Conservation (phyloP, 2,797 vertebrate species). For the Urosaurus nigricauda region DNA sequence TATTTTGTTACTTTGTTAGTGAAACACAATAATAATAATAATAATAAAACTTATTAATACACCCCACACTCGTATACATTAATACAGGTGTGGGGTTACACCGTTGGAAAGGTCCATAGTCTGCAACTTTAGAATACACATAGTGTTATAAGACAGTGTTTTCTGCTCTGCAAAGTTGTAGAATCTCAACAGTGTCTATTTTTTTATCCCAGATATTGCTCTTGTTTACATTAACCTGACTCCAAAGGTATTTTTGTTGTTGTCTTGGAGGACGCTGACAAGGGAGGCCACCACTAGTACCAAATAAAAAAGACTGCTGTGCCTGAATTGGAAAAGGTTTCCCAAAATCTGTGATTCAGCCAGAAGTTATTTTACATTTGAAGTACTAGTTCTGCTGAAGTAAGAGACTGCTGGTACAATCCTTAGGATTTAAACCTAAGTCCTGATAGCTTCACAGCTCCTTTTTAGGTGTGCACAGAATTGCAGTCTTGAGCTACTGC, state of each 20-base stretch:
- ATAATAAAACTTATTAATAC: too few relatives aligned
- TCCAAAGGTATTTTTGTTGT: background rate
- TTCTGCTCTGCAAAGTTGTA: slow-evolving; percentile 59
- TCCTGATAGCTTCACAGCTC: background rate
- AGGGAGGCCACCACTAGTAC: slow-evolving; percentile 8
- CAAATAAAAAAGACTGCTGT: background rate
- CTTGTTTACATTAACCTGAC: slow-evolving; percentile 45
- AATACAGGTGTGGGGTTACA: slow-evolving; percentile 16
- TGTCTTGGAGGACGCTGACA: slow-evolving; percentile 29
- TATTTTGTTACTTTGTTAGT: slow-evolving; percentile 61
- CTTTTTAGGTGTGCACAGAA: background rate
- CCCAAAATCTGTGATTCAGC: slow-evolving; percentile 45
- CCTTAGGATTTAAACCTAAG: background rate
- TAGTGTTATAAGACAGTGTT: slow-evolving; percentile 45
- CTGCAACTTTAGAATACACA: slow-evolving; percentile 34
- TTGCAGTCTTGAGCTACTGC: background rate
- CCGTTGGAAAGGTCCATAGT: slow-evolving; percentile 18
- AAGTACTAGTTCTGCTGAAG: background rate
- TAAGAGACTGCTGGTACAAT: background rate
- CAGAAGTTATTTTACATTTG: background rate
- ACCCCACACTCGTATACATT: too few relatives aligned
- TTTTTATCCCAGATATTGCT: slow-evolving; percentile 45
- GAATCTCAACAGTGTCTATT: slow-evolving; percentile 59
- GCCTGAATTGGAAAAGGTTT: slow-evolving; percentile 36
- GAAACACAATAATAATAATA: slow-evolving; percentile 49